A percentile compares a stretch with the other conserved stretches of the same genome.
phyloP scores from a whole-genome alignment of 1,140 invertebrate species.

The Paraescarpia echinospica region DNA sequence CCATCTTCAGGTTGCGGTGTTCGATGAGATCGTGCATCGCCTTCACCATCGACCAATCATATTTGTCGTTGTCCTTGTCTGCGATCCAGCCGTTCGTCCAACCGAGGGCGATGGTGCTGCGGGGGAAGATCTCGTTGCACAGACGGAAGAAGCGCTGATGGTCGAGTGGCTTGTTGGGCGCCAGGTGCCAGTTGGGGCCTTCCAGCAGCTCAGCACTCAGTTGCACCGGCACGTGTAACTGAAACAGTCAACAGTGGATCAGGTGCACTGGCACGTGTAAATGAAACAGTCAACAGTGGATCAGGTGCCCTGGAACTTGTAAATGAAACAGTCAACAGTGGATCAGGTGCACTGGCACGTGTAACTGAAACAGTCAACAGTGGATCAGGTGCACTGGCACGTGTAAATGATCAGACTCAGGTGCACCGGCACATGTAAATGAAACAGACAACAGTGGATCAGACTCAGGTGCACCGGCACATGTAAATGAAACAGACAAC shows the following conservation, averaged over 20 bases:
- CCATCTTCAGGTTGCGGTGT: constrained; percentile 64
- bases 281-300: no score
- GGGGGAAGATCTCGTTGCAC: constrained; percentile 65
- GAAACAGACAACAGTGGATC: no score
- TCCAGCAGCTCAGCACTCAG: constrained; percentile 84
- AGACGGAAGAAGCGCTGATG: constrained; percentile 67
- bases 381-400: no score
- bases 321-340: no score
- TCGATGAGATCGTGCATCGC: constrained; percentile 72
- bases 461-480: no score
- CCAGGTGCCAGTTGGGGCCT: constrained; percentile 70
- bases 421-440: no score
- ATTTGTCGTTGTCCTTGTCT: constrained; percentile 59
- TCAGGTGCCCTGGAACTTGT: no score
- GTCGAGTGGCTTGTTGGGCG: constrained; percentile 67
- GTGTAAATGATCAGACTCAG: no score
- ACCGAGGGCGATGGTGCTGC: constrained; percentile 76
- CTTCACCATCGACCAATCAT: constrained; percentile 70
- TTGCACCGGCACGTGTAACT: constrained; percentile 80
- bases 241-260: constrained; percentile 59
- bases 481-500: no score
- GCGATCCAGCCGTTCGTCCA: constrained; percentile 77
- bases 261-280: no score
- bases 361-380: no score
- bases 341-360: no score